phyloP scores from a whole-genome alignment of 2,888 invertebrate genomes.

The Drosophila algonquin region DNA sequence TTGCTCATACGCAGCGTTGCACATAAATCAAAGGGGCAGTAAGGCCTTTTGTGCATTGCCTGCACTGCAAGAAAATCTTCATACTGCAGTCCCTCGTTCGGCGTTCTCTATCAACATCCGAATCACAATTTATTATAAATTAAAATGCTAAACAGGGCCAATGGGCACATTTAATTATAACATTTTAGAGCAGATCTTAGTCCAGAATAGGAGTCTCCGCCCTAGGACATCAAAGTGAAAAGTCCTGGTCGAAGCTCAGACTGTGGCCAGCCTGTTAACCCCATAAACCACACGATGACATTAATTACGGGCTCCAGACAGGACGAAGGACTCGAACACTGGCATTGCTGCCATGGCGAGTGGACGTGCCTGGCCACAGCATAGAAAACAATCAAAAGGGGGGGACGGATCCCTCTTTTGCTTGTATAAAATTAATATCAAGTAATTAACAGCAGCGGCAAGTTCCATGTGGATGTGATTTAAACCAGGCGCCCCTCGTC shows the following conservation, averaged over 20 bases:
- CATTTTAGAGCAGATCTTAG: conserved; percentile 52
- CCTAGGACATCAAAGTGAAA: conserved; percentile 30
- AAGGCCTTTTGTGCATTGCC: conserved; percentile 21
- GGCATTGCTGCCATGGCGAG: conserved; percentile 2
- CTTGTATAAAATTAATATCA: conserved; percentile 82
- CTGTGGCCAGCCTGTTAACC: conserved; percentile 50
- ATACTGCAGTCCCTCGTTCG: too few species aligned
- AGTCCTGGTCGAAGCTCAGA: background rate
- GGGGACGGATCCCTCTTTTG: conserved; percentile 25
- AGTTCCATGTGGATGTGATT: conserved; percentile 78
- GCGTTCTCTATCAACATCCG: conserved; percentile 20
- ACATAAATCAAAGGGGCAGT: conserved; percentile 63
- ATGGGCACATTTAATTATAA: conserved; percentile 72
- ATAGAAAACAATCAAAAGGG: conserved; percentile 22
- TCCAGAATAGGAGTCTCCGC: conserved; percentile 17
- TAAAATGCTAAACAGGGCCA: conserved; percentile 65
- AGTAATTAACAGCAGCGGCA: conserved; percentile 82
- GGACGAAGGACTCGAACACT: conserved; percentile 12
- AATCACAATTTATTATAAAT: conserved; percentile 67
- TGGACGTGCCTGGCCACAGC: conserved; percentile 6
- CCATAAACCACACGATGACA: conserved; percentile 76
- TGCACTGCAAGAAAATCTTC: conserved; percentile 8
- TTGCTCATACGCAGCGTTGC: conserved; percentile 49
- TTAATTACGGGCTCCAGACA: conserved; percentile 69
- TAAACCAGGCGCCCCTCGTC: conserved; percentile 42